Conservation (phyloP, 2,113 vertebrate genomes). For the Chionomys nivalis region DNA sequence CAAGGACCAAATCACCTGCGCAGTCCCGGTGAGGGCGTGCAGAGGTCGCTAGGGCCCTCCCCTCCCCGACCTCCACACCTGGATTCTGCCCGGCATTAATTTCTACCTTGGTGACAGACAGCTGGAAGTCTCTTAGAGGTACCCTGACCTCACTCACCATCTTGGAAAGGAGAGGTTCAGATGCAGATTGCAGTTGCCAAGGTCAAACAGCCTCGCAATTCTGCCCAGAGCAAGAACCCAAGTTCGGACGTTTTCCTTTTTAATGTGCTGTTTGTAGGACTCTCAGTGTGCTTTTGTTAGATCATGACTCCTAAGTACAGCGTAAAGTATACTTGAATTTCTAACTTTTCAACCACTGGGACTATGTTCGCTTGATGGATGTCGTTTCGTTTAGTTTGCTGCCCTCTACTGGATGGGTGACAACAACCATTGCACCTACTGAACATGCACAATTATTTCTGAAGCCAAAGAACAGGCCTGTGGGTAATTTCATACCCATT, state of each 20-base stretch:
- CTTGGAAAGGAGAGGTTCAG: neutral
- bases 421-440: neutral
- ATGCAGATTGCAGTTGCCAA: neutral
- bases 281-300: neutral
- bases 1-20: neutral
- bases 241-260: neutral
- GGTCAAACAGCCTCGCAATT: neutral
- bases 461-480: neutral
- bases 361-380: too few relatives aligned
- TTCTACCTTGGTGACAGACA: neutral
- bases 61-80: neutral
- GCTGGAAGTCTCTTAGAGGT: neutral
- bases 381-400: conserved; percentile 40
- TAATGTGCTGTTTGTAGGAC: neutral
- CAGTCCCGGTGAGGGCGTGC: conserved; percentile 35
- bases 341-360: neutral
- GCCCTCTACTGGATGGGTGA: conserved; percentile 62
- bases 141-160: neutral
- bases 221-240: neutral
- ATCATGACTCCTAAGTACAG: neutral
- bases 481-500: neutral
- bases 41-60: neutral
- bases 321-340: neutral
- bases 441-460: rapidly evolving
- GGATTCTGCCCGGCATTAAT: neutral